A percentile compares a stretch with the other conserved stretches of the same genome.
These are phyloP conservation scores for Lumbricus terrestris DNA, from an alignment of 2,888 invertebrate genomes.

Conservation along the genomic window DNA sequence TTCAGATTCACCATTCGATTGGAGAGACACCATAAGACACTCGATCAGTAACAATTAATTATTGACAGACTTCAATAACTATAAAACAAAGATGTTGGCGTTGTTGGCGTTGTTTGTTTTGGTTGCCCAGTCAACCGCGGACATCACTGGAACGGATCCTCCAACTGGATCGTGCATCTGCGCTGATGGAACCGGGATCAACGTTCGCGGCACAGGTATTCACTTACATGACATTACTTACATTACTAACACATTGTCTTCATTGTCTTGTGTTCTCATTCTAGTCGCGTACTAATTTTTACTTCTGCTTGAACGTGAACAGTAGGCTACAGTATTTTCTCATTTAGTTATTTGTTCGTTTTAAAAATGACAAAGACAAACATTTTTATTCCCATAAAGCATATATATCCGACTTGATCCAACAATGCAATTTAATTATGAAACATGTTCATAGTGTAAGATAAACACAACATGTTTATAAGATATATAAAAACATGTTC, in stretches of 20 bases:
- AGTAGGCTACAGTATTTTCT: not conserved
- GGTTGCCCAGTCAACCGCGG: slow-evolving; percentile 11
- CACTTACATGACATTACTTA: too few relatives aligned
- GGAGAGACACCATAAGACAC: not conserved
- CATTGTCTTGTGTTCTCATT: not conserved
- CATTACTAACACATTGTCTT: too few relatives aligned
- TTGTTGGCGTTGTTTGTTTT: not conserved
- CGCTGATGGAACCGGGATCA: not conserved
- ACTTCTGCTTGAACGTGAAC: not conserved
- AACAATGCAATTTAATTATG: too few relatives aligned
- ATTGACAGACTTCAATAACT: not conserved
- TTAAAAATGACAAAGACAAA: too few relatives aligned
- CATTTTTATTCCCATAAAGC: too few relatives aligned
- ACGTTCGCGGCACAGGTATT: slow-evolving; percentile 14
- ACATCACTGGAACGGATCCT: slow-evolving; percentile 24
- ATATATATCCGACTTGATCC: too few relatives aligned
- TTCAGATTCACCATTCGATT: not conserved
- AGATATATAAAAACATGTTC: too few relatives aligned
- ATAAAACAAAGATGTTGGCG: not conserved
- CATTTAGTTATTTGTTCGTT: not conserved
- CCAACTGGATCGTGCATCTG: slow-evolving; percentile 21
- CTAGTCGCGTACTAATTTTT: not conserved
- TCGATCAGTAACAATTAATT: too few relatives aligned
- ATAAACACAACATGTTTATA: too few relatives aligned
- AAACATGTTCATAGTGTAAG: too few relatives aligned